Evolutionary conservation across 2,113 vertebrate species (phyloP), one percentile per base, ranked within the genome.

Genomic region (Lamprologus tigripictilis): DNA sequence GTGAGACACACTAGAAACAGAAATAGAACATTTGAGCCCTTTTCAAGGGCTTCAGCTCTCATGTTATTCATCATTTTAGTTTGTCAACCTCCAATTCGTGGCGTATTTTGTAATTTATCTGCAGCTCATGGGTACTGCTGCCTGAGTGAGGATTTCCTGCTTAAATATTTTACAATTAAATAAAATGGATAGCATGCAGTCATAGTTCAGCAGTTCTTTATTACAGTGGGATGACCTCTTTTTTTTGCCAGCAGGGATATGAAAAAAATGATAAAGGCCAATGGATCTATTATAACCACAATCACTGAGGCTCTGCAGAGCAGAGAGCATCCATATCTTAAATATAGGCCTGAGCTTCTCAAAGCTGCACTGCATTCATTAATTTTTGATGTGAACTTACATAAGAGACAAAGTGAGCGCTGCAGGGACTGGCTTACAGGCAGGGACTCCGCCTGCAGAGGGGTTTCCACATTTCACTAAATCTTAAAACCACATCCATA

Each of bases 361-460:
- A 19, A 84, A 85, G 87, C 81, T 83, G 82, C 84, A 88, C 82
- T 81, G 84, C 86, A 57, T 63, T 86, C 86, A 80, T 94, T 89
- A 90, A 93, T 94, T 87, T 88, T 94, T 57, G 76, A 94, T 93
- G 89, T 80, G 23, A 19, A 85, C 90, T 95, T 91, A 89, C 88
- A 78, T 93, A 94, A 94, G 89, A 90, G 45, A 78, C 85, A 55
- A 83, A 83, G 79, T 63, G 66, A 26, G 47, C 2, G 4, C 81
- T 47, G 76, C 84, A 81, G 86, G 57, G 83, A 90, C 42, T 73
- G 51, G 58, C 81, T 89, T 86, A 84, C 79, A 26, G 71, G 89
- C 88, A 33, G 91, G 92, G 86, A 90, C 87, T 89, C 80, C 87
- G 2, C 82, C 92, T 86, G 82, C 86, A 49, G 35, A 31, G 90